Evolutionary conservation across 2,797 vertebrate species (phyloP).

Genomic region (Strix occidentalis): DNA sequence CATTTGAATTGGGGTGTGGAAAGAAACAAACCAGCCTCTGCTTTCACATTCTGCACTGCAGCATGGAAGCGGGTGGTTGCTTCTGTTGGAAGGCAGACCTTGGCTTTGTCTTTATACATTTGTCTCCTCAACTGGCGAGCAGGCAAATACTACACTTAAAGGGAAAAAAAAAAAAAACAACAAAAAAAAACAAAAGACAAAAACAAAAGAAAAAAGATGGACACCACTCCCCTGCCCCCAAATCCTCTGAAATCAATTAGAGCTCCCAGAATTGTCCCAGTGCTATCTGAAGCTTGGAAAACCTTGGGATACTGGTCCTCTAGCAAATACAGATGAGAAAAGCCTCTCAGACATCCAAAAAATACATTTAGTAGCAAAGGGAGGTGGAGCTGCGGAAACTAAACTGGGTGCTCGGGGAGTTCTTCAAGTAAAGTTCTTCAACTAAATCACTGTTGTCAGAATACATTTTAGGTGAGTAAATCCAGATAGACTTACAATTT

Average conservation of each 20-base stretch:
- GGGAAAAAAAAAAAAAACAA: background rate
- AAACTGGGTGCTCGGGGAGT: background rate
- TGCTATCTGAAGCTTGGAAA: background rate
- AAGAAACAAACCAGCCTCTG: background rate
- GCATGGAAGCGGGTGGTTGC: background rate
- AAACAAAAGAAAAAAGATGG: background rate
- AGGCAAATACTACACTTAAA: background rate
- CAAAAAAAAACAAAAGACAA: background rate
- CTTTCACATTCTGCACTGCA: background rate
- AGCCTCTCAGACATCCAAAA: background rate
- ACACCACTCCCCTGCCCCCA: accelerated
- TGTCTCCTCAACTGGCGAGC: background rate
- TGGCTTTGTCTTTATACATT: accelerated
- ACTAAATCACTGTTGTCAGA: background rate
- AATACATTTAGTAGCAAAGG: background rate
- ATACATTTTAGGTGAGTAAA: background rate
- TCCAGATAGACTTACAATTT: background rate
- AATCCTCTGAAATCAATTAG: background rate
- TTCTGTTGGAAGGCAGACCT: background rate
- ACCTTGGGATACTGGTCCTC: background rate
- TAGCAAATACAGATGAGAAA: background rate
- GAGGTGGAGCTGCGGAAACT: background rate
- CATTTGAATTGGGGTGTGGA: background rate
- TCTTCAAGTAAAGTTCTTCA: background rate
- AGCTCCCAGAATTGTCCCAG: background rate